Percentiles rank a stretch among this genome's conserved stretches.
These are phyloP conservation scores for Cremastinae sp. DNA, from an alignment of 2,888 invertebrate species.

Conservation along the genomic window DNA sequence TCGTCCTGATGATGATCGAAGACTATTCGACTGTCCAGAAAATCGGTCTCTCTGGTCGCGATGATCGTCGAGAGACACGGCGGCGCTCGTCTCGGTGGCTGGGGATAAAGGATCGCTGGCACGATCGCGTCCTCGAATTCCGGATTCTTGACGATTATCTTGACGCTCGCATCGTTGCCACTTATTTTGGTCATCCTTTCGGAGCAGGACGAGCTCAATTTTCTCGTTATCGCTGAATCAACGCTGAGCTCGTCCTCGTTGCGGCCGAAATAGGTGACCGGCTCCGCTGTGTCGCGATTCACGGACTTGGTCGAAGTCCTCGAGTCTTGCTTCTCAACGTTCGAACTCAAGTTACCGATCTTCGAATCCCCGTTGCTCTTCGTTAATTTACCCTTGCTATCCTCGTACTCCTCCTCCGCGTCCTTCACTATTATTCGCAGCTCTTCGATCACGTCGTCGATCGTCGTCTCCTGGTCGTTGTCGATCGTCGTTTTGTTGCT, in stretches of 20 bases:
- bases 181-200: slow-evolving; percentile 79
- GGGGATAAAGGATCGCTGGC: slow-evolving; percentile 89
- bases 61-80: slow-evolving; percentile 73
- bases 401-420: slow-evolving; percentile 84
- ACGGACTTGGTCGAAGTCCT: slow-evolving; percentile 28
- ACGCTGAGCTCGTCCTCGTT: slow-evolving; percentile 58
- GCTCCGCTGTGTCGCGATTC: slow-evolving; percentile 34
- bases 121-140: slow-evolving; percentile 87
- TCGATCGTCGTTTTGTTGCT: slow-evolving; percentile 77
- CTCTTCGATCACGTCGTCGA: slow-evolving; percentile 93
- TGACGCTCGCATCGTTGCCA: slow-evolving; percentile 80
- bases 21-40: slow-evolving; percentile 80
- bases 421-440: slow-evolving; percentile 92
- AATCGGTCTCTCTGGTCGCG: slow-evolving; percentile 74
- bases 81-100: slow-evolving; percentile 88
- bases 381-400: slow-evolving; percentile 79
- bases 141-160: slow-evolving; percentile 81
- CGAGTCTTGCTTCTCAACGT: slow-evolving; percentile 7
- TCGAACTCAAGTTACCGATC: neutral
- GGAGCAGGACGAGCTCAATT: slow-evolving; percentile 77
- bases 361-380: slow-evolving; percentile 40
- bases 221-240: slow-evolving; percentile 73
- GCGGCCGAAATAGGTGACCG: slow-evolving; percentile 44
- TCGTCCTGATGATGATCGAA: slow-evolving; percentile 83
- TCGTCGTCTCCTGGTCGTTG: slow-evolving; percentile 90